These are phyloP conservation scores for Oncorhynchus gorbuscha DNA, from an alignment of 2,113 vertebrate species.

Conservation along the genomic window DNA sequence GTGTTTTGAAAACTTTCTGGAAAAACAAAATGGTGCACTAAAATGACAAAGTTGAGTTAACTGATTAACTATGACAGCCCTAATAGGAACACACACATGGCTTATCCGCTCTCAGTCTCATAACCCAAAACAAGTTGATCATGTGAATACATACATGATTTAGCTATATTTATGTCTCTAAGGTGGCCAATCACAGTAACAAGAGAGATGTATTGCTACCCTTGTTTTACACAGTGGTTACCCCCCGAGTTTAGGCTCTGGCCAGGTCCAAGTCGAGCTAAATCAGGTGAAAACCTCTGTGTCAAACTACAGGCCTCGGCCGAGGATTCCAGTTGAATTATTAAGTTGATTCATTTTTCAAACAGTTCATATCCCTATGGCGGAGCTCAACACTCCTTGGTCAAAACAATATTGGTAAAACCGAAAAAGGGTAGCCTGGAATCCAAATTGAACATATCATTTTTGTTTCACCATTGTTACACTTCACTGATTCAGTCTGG, in stretches of 20 bases:
- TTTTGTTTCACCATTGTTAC: no score
- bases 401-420: no score
- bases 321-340: conserved; percentile 68
- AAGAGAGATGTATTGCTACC: conserved; percentile 27
- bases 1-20: no score
- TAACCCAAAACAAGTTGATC: conserved; percentile 69
- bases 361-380: conserved; percentile 62
- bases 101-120: conserved; percentile 52
- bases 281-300: conserved; percentile 54
- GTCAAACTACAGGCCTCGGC: conserved; percentile 50
- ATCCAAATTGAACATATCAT: no score
- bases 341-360: conserved; percentile 74
- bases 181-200: conserved; percentile 46
- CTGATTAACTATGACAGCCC: no score
- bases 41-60: no score
- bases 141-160: conserved; percentile 74
- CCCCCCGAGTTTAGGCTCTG: conserved; percentile 62
- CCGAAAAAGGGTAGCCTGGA: no score
- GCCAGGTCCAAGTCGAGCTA: conserved; percentile 66
- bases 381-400: conserved; percentile 21
- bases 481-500: no score
- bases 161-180: conserved; percentile 52
- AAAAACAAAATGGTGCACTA: no score
- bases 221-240: background rate
- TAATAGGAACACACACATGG: no score